phyloP scores from a whole-genome alignment of 2,113 vertebrate species.

The Rhabdornis inornatus region DNA sequence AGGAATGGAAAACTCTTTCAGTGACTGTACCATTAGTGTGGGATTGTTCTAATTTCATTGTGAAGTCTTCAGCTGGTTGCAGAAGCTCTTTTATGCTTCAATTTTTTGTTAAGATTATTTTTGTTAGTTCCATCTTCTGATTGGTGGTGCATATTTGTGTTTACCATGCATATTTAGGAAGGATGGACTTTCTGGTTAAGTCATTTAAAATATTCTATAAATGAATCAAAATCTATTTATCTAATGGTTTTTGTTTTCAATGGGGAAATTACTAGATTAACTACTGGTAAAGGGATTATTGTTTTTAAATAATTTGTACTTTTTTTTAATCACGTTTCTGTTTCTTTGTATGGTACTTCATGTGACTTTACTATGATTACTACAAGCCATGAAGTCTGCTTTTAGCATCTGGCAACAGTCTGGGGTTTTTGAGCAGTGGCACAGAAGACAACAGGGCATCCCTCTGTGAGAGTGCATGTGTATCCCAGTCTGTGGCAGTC shows the following conservation, averaged over 20 bases:
- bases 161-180: background rate
- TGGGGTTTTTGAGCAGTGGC: slow-evolving; percentile 38
- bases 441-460: slow-evolving; percentile 41
- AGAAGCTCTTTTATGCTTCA: background rate
- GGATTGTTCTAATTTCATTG: background rate
- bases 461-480: slow-evolving; percentile 34
- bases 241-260: background rate
- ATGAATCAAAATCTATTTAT: background rate
- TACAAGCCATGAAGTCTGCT: slow-evolving; percentile 27
- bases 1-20: background rate
- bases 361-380: background rate
- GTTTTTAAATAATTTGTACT: background rate
- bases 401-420: slow-evolving; percentile 43
- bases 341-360: slow-evolving; percentile 10
- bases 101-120: background rate
- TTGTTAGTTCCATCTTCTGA: background rate
- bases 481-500: slow-evolving; percentile 38
- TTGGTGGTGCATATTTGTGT: background rate
- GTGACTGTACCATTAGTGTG: background rate
- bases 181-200: background rate
- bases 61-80: background rate
- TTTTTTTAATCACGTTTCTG: background rate
- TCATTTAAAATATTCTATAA: background rate
- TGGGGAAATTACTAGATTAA: background rate
- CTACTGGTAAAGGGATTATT: background rate